These are phyloP conservation scores for Pachydiplax longipennis DNA, from an alignment of 2,888 invertebrate genomes.

Conservation along the genomic window DNA sequence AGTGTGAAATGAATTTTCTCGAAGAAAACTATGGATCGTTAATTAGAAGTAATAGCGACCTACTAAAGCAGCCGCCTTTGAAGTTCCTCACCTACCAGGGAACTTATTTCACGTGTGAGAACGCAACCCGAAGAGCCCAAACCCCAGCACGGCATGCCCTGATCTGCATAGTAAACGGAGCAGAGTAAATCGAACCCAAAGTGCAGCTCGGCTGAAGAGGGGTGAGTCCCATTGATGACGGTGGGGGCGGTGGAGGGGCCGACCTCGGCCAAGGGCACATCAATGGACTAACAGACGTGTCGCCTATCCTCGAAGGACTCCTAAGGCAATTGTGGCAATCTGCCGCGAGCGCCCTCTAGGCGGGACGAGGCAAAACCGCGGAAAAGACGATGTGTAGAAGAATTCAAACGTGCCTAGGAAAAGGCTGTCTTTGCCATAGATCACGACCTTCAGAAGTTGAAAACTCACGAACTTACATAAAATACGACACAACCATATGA, in stretches of 20 bases:
- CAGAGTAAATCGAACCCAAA: background rate
- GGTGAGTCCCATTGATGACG: background rate
- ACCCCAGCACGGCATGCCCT: background rate
- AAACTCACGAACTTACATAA: no score
- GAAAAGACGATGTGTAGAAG: background rate
- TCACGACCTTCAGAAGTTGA: no score
- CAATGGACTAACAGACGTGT: conserved; percentile 12
- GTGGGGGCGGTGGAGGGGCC: background rate
- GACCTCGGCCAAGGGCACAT: conserved; percentile 44
- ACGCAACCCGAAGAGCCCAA: background rate
- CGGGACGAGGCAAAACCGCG: background rate
- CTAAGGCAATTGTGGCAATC: conserved; percentile 21
- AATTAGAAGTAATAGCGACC: no score
- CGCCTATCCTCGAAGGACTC: background rate
- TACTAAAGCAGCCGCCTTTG: no score
- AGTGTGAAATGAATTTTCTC: no score
- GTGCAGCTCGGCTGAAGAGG: background rate
- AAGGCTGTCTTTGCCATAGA: no score
- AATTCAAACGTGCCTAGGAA: no score
- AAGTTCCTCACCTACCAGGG: no score
- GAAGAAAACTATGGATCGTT: no score
- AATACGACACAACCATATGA: no score
- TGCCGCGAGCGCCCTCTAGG: background rate
- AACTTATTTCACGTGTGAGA: background rate
- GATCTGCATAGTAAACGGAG: background rate